Conservation (phyloP, 2,797 vertebrate species). For the Caiman crocodilus region DNA sequence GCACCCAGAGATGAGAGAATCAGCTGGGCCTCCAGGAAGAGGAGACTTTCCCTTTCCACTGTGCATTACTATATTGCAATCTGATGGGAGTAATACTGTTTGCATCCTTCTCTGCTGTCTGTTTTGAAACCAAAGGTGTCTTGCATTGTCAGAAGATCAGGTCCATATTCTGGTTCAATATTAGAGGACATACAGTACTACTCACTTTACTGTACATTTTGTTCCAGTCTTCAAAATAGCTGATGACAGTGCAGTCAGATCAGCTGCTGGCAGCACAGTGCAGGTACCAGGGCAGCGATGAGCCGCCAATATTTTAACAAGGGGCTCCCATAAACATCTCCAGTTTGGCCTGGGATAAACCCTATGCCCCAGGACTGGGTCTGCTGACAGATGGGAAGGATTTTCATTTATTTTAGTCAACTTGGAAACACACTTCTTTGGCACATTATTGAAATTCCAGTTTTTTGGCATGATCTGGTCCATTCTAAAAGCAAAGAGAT, state of each 20-base stretch:
- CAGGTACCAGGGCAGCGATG: background rate
- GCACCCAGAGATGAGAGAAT: constrained; percentile 38
- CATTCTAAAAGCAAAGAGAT: constrained; percentile 12
- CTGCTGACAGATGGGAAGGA: background rate
- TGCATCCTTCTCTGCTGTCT: constrained; percentile 61
- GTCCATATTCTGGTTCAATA: constrained; percentile 67
- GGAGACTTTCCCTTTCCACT: constrained; percentile 62
- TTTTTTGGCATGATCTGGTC: background rate
- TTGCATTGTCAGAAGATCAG: constrained; percentile 67
- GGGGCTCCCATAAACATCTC: background rate
- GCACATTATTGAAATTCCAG: background rate
- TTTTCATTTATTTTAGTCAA: background rate
- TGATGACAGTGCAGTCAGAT: constrained; percentile 38
- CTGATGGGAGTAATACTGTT: constrained; percentile 64
- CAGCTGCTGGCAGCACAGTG: background rate
- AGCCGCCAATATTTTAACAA: constrained; percentile 19
- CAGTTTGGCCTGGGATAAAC: background rate
- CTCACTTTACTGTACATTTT: constrained; percentile 56
- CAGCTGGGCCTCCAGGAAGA: constrained; percentile 56
- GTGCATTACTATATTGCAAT: constrained; percentile 59
- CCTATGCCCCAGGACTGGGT: background rate
- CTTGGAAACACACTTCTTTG: background rate
- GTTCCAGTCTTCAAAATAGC: constrained; percentile 53
- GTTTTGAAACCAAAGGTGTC: constrained; percentile 66
- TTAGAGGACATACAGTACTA: constrained; percentile 59